These are phyloP conservation scores for Smutsia temminckii DNA, from an alignment of 2,797 vertebrate species.

Conservation along the genomic window DNA sequence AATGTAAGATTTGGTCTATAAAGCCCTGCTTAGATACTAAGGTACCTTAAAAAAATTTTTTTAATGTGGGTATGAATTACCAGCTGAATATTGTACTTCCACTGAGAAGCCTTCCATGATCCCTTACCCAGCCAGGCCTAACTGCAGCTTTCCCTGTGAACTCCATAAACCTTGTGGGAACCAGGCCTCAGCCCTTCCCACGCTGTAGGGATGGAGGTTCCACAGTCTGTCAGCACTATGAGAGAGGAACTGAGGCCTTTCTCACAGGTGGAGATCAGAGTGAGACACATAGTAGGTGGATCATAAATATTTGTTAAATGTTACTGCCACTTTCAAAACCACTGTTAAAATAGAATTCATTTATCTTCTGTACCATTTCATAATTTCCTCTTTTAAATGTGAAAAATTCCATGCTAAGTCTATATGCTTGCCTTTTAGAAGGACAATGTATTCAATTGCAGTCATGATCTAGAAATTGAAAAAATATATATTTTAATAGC, in stretches of 20 bases:
- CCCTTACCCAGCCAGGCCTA: neutral
- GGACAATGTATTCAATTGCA: neutral
- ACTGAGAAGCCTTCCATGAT: neutral
- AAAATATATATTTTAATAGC: neutral
- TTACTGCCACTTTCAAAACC: neutral
- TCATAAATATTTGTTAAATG: neutral
- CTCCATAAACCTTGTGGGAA: neutral
- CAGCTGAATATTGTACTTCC: neutral
- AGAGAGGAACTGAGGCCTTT: neutral
- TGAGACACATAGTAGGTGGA: neutral
- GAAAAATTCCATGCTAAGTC: neutral
- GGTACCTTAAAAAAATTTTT: neutral
- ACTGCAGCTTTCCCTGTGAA: neutral
- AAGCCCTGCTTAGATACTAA: neutral
- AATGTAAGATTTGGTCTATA: neutral
- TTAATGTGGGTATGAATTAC: neutral
- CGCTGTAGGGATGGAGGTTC: neutral
- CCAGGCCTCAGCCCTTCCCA: neutral
- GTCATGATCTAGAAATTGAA: slow-evolving; percentile 1
- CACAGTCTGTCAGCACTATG: neutral
- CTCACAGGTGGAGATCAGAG: neutral
- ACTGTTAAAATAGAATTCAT: neutral
- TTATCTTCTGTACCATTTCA: neutral
- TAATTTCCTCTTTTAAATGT: neutral
- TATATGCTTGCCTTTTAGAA: neutral